Percentiles rank a stretch among this genome's conserved stretches.
These are phyloP conservation scores for Agonopterix heracliana DNA, from an alignment of 2,888 invertebrate genomes.

Conservation along the genomic window DNA sequence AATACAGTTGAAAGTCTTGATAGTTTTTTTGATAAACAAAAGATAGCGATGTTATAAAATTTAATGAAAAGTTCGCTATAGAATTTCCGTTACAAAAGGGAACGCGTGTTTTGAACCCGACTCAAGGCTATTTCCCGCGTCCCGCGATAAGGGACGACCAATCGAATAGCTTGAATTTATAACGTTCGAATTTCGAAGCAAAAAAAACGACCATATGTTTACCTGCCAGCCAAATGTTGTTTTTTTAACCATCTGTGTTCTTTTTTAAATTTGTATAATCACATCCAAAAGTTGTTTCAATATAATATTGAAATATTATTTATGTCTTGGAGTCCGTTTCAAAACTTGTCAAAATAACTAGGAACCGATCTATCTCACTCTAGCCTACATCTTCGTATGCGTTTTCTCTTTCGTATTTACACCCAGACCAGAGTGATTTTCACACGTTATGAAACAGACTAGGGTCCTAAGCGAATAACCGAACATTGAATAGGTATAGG, in stretches of 20 bases:
- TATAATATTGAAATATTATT: too few relatives aligned
- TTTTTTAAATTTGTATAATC: background rate
- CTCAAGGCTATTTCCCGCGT: constrained; percentile 51
- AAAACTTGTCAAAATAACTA: too few relatives aligned
- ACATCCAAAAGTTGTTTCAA: background rate
- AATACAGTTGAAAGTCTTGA: background rate
- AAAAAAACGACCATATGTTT: constrained; percentile 16
- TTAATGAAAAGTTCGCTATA: constrained; percentile 12
- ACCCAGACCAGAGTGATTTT: too few relatives aligned
- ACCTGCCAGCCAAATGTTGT: constrained; percentile 1
- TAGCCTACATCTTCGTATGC: too few relatives aligned
- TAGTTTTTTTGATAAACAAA: background rate
- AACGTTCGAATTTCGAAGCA: constrained; percentile 48
- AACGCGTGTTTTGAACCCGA: constrained; percentile 39
- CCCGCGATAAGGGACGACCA: constrained; percentile 63
- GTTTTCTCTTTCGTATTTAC: too few relatives aligned
- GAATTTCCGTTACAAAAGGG: constrained; percentile 45
- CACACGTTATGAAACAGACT: too few relatives aligned
- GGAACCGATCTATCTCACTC: too few relatives aligned
- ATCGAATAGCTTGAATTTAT: constrained; percentile 38
- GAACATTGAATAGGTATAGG: too few relatives aligned
- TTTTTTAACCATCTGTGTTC: background rate
- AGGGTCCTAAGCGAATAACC: too few relatives aligned
- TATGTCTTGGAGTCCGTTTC: too few relatives aligned
- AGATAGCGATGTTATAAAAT: background rate